Percentiles rank a stretch among this genome's conserved stretches.
These are phyloP conservation scores for Drosophila equinoxialis DNA, from an alignment of 1,140 invertebrate genomes.

Conservation along the genomic window DNA sequence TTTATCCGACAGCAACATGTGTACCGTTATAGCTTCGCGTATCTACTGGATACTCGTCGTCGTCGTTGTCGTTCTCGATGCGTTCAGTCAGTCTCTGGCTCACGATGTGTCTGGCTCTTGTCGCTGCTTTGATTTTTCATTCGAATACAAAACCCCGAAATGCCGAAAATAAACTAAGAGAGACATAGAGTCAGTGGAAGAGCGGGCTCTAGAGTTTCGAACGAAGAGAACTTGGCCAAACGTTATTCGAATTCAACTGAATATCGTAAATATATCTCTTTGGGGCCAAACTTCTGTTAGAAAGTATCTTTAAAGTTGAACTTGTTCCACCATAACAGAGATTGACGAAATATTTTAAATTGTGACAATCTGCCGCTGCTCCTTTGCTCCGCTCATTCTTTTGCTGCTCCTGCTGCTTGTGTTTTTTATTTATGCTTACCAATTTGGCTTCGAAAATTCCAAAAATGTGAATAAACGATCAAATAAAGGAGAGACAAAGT, in stretches of 20 bases:
- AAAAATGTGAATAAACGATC: conserved; percentile 52
- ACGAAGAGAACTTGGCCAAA: conserved; percentile 21
- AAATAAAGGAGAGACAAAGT: conserved; percentile 18
- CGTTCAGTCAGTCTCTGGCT: conserved; percentile 7
- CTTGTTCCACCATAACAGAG: conserved; percentile 26
- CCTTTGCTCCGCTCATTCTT: neutral
- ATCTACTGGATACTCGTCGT: conserved; percentile 72
- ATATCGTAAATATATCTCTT: conserved; percentile 41
- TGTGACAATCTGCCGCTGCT: neutral
- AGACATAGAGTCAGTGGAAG: neutral
- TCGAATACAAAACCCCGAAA: conserved; percentile 27
- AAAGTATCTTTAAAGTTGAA: conserved; percentile 39
- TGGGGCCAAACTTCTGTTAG: conserved; percentile 7
- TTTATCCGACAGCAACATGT: conserved; percentile 73
- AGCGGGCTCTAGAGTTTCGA: neutral
- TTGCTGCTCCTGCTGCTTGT: conserved; percentile 4
- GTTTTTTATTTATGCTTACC: conserved; percentile 53
- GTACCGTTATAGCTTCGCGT: conserved; percentile 78
- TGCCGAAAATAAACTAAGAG: neutral
- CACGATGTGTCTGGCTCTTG: conserved; percentile 13
- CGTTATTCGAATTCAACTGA: neutral
- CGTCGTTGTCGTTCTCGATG: conserved; percentile 39
- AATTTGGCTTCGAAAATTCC: conserved; percentile 44
- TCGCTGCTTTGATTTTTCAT: conserved; percentile 56
- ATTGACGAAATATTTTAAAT: conserved; percentile 47